Base-by-base conservation (phyloP, 2,888 invertebrate genomes). In the Rotaria socialis region DNA sequence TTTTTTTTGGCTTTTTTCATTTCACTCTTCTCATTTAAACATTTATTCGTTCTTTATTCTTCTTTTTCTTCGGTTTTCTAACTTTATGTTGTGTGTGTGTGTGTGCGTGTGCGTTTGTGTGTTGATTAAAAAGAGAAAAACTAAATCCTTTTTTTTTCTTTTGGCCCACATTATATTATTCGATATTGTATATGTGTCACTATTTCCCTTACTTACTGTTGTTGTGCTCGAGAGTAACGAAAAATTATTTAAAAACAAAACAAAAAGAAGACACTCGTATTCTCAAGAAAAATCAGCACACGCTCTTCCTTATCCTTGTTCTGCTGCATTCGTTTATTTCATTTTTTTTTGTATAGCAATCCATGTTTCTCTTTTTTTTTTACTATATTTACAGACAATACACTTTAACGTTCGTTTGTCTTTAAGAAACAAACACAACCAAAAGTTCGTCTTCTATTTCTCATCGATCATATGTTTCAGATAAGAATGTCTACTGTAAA, bases 381-480 rank as follows among this genome's bases (percentile, higher is more conserved):
- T 67, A 67, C 67, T 35, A 67, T 67, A 67, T 67, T 67, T 67
- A 67, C 67, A 67, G 67, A 67, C 67, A 67, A 67, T 67, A 67
- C 67, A 67, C 67, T 67, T 35, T 35, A 67, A 67, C 67, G 67
- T 67, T 67, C 67, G 67, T 67, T 67, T 67, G 67, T 67, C 67
- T 67, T 67, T 67, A 67, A 67, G 67, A 67, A 67, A 67, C 27
- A 67, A 35, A 67, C 67, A 67, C 16, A 67, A 67, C n/a, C 8
- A 67, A 67, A 67, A 19, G 35, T 67, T 27, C 16, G 4, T 19
- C 27, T 67, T 19, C 67, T 41, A 67, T 67, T 67, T 67, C 19
- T 67, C 35, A 27, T 67, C 35, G 19, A 67, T 67, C 35, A 67
- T 67, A 67, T 67, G 35, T 67, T 67, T 67, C 67, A 67, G 67